Evolutionary conservation across 2,113 vertebrate species (phyloP).

Genomic region (Dissostichus mawsoni): DNA sequence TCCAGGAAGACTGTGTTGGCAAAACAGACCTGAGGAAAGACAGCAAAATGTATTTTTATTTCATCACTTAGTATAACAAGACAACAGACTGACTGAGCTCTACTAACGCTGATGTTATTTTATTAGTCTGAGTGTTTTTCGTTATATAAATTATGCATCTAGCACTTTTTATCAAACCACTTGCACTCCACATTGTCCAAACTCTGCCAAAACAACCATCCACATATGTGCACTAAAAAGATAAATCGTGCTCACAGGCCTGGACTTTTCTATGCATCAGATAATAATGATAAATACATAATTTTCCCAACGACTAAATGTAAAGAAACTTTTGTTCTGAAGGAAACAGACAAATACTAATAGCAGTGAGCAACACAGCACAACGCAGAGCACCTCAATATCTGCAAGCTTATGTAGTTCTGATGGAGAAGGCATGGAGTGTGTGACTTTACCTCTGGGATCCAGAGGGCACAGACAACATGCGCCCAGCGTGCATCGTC

Average conservation of each 20-base stretch:
- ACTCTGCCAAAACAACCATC: neutral
- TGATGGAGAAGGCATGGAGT: neutral
- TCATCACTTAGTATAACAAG: neutral
- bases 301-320: neutral
- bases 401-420: neutral
- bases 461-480: conserved; percentile 98
- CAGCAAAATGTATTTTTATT: neutral
- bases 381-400: neutral
- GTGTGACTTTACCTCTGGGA: conserved; percentile 88
- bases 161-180: neutral
- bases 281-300: neutral
- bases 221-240: neutral
- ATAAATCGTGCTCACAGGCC: neutral
- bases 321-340: neutral
- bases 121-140: neutral
- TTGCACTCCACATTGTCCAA: neutral
- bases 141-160: neutral
- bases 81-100: neutral
- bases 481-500: conserved; percentile 98
- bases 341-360: neutral
- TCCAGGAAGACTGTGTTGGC: conserved; percentile 99
- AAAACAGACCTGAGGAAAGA: conserved; percentile 89
- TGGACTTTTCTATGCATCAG: neutral
- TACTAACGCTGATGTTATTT: neutral
- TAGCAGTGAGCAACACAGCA: neutral